Conservation (phyloP, 2,113 vertebrate species). For the Protomyctophum bolini region DNA sequence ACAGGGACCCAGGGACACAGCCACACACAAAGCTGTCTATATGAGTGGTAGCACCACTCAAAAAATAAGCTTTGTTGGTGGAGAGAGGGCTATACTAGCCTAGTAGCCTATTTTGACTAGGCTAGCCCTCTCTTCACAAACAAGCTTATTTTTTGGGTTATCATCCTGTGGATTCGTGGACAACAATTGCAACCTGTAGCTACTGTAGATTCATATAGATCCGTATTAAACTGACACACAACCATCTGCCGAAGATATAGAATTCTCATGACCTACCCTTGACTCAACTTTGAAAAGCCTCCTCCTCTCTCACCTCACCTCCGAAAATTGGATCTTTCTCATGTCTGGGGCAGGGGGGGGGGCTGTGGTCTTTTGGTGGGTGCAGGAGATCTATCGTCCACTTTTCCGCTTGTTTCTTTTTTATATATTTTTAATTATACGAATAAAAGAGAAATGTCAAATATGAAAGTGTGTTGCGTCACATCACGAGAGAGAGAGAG, state of each 20-base stretch:
- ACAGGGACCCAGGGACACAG: no score
- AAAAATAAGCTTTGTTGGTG: no score
- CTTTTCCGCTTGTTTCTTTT: not conserved
- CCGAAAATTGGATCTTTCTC: slow-evolving; percentile 47
- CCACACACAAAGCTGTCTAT: no score
- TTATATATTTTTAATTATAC: not conserved
- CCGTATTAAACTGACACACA: no score
- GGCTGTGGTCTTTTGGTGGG: not conserved
- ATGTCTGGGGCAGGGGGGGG: slow-evolving; percentile 32
- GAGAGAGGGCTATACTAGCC: no score
- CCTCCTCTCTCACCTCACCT: slow-evolving; percentile 56
- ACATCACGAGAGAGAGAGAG: not conserved
- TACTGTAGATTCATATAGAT: no score
- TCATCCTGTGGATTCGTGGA: no score
- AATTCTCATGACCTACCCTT: slow-evolving; percentile 15
- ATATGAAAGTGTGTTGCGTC: not conserved
- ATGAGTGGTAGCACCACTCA: no score
- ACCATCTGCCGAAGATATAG: not conserved
- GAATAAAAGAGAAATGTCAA: not conserved
- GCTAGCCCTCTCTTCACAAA: no score
- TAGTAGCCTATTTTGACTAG: no score
- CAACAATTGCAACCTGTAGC: no score
- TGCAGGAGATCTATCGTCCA: not conserved
- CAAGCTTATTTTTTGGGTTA: no score
- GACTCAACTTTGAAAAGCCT: slow-evolving; percentile 33